Conservation (phyloP, 2,113 vertebrate genomes). For the Alethe castanea region DNA sequence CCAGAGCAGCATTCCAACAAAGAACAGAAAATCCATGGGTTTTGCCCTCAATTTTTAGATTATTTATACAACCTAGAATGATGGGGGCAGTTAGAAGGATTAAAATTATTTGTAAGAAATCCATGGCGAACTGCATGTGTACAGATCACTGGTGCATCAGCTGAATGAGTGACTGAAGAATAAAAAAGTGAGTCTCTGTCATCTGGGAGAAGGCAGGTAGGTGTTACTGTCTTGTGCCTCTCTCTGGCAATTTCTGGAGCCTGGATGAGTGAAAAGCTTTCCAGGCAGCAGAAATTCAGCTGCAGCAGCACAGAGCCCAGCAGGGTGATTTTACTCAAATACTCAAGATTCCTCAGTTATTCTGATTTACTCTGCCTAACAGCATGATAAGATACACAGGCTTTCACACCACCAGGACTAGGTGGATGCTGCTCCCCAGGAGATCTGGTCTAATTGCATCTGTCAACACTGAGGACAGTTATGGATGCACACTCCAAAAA, state of each 20-base stretch:
- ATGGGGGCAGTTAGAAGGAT: neutral
- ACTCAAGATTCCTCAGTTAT: neutral
- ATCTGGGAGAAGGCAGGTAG: neutral
- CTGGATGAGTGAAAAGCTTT: neutral
- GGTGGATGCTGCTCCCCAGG: neutral
- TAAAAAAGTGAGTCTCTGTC: neutral
- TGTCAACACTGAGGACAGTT: neutral
- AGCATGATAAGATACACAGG: neutral
- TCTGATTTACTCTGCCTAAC: neutral
- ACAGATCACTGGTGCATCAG: neutral
- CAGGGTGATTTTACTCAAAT: neutral
- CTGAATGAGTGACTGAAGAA: neutral
- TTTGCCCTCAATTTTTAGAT: constrained; percentile 17
- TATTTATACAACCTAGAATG: constrained; percentile 13
- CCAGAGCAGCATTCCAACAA: constrained; percentile 36
- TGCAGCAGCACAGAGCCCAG: neutral
- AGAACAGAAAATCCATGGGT: constrained; percentile 58
- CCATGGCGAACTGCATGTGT: neutral
- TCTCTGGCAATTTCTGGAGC: neutral
- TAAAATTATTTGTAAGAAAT: constrained; percentile 20
- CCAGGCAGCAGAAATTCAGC: neutral
- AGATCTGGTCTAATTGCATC: neutral
- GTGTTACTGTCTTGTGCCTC: neutral
- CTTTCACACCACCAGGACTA: neutral
- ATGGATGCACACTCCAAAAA: neutral